phyloP scores from a whole-genome alignment of 2,888 invertebrate species.

The Deilephila porcellus region DNA sequence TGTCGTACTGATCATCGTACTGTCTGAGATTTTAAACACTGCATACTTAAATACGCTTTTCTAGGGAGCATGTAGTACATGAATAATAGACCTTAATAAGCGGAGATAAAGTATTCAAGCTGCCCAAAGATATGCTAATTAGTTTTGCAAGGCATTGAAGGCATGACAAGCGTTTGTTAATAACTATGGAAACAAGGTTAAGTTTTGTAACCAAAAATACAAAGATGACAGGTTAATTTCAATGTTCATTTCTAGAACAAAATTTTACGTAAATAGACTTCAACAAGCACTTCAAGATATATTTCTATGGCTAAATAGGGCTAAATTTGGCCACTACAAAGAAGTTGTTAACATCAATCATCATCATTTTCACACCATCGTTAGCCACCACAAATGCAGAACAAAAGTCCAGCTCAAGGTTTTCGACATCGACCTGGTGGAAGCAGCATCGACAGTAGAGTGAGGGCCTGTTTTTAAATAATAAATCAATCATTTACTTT shows the following conservation, averaged over 20 bases:
- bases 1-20: constrained; percentile 7
- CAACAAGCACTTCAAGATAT: no score
- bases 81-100: constrained; percentile 6
- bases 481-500: no score
- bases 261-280: no score
- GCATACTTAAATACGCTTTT: constrained; percentile 17
- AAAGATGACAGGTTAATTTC: neutral
- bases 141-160: neutral
- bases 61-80: neutral
- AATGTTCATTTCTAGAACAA: neutral
- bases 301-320: no score
- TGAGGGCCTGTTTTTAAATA: no score
- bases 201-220: neutral
- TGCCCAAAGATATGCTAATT: constrained; percentile 21
- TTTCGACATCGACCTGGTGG: no score
- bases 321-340: no score
- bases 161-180: neutral
- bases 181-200: constrained; percentile 9
- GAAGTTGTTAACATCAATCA: no score
- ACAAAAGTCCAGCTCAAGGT: no score
- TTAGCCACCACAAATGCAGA: no score
- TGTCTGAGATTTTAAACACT: neutral
- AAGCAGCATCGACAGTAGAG: no score
- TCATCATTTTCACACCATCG: no score
- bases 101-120: constrained; percentile 5